phyloP scores from a whole-genome alignment of 2,113 vertebrate genomes.

The Oreochromis tanganicae region DNA sequence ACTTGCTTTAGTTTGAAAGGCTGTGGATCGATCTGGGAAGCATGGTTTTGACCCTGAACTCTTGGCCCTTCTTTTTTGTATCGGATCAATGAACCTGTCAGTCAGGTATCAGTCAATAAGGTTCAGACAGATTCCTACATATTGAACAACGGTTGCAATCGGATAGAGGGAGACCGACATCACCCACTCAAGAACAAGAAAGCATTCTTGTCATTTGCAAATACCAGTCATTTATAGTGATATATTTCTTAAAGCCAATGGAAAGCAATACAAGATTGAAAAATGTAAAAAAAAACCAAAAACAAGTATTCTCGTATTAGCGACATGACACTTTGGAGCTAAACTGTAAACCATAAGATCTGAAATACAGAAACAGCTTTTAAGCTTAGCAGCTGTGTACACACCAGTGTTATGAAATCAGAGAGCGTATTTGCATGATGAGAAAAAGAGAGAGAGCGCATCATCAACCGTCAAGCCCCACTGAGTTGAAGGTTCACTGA shows the following conservation, averaged over 20 bases:
- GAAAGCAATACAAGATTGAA: neutral
- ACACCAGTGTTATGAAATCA: neutral
- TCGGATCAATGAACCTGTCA: conserved; percentile 6
- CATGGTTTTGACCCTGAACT: conserved; percentile 1
- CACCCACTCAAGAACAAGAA: neutral
- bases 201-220: neutral
- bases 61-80: neutral
- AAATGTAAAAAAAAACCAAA: neutral
- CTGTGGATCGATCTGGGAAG: neutral
- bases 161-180: neutral
- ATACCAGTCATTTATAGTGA: neutral
- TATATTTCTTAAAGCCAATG: neutral
- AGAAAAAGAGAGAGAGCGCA: neutral
- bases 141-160: neutral
- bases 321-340: neutral
- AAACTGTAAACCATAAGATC: neutral
- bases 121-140: neutral
- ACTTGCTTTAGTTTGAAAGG: neutral
- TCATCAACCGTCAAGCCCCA: neutral
- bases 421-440: neutral
- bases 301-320: neutral
- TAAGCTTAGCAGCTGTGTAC: neutral
- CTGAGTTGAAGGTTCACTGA: neutral
- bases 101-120: conserved; percentile 18
- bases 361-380: neutral